Percentiles rank a stretch among this genome's conserved stretches.
Evolutionary conservation across 2,113 vertebrate genomes (phyloP).

Genomic region (Triplophysa siluroides): DNA sequence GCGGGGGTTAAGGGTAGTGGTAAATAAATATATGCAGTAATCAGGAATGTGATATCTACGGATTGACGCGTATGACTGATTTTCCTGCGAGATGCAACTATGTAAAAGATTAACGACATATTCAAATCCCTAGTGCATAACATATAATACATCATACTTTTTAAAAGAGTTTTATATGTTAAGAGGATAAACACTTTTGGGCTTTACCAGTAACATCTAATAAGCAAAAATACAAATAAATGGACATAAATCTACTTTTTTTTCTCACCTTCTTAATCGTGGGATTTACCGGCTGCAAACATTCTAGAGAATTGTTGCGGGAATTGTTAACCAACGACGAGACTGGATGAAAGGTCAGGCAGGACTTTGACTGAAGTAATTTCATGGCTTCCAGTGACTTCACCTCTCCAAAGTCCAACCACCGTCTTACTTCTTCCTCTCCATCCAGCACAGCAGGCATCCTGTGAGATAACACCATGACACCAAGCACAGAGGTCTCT

Average conservation of each 20-base stretch:
- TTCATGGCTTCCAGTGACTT: conserved; percentile 84
- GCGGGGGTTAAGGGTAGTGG: not conserved
- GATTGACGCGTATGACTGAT: too few relatives aligned
- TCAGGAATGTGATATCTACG: not conserved
- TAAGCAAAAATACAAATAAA: too few relatives aligned
- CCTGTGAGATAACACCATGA: conserved; percentile 64
- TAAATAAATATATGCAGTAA: not conserved
- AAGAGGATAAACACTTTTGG: too few relatives aligned
- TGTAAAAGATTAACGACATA: not conserved
- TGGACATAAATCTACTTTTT: not conserved
- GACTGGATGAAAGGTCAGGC: conserved; percentile 85
- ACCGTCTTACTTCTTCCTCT: conserved; percentile 86
- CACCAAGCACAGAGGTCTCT: not conserved
- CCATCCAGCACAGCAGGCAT: conserved; percentile 95
- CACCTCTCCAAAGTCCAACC: conserved; percentile 90
- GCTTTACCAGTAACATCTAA: too few relatives aligned
- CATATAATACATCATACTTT: too few relatives aligned
- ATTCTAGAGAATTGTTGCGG: conserved; percentile 83
- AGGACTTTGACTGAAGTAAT: conserved; percentile 83
- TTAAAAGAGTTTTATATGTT: too few relatives aligned
- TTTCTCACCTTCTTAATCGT: conserved; percentile 76
- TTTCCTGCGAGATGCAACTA: not conserved
- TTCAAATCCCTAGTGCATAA: too few relatives aligned
- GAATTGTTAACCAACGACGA: conserved; percentile 88
- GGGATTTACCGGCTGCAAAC: conserved; percentile 78